Evolutionary conservation across 1,140 invertebrate genomes (phyloP), one percentile per base, ranked within the genome.

Genomic region (Drosophila aff.): DNA sequence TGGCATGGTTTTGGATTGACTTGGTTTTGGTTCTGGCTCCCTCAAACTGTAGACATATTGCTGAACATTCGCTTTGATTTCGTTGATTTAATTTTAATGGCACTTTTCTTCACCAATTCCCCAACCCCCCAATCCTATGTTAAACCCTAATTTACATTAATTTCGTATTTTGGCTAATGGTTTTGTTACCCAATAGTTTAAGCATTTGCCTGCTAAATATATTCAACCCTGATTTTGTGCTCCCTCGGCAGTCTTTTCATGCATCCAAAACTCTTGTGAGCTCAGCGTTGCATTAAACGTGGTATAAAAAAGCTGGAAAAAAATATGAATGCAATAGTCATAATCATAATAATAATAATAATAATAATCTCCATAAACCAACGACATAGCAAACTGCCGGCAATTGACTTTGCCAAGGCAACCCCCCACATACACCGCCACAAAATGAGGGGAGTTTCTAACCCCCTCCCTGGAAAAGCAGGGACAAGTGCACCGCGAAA

Each of bases 1-100:
- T 89, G 76, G 83, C 83, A 89, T 89, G 84, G 84, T 87, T 87
- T 75, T 74, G 84, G 84, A 76, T 50, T 68, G 36, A 67, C 55
- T 67, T 68, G 63, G 59, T 60, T 75, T 63, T 53, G 72, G 75
- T 77, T 77, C 21, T 75, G 72, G 41, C 33, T 66, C 15, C 16
- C 61, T 47, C 52, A 57, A 33, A 31, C 43, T n/a, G 38, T 76
- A 65, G 43, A 75, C 8, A 65, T 43, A 33, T 59, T 28, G 67
- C 65, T 55, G 31, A 59, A 58, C 13, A 41, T 38, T 67, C 9
- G 68, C 68, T 72, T 72, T 33, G 18, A 76, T 41, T 77, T 69
- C 55, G 49, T 47, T 80, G 23, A 26, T 44, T 62, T 57, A 2
- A 52, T 53, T 36, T 74, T 53, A 23, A 61, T 44, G 49, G 43